Percentiles rank a stretch among this genome's conserved stretches.
These are phyloP conservation scores for Thrips palmi DNA, from an alignment of 1,140 invertebrate species.

Conservation along the genomic window DNA sequence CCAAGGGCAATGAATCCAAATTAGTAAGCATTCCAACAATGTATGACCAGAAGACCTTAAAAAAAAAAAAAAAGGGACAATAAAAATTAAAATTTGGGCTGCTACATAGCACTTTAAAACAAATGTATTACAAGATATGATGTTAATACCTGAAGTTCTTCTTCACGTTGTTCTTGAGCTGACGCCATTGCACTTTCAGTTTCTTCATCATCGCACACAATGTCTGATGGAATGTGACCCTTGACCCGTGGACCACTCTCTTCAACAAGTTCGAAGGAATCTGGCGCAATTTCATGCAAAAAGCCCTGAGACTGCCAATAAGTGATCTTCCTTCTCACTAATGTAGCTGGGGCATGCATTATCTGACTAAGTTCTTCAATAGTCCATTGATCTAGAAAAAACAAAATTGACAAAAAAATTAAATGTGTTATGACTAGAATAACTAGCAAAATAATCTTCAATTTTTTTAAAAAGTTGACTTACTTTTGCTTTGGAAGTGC, in stretches of 20 bases:
- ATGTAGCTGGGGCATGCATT: constrained; percentile 67
- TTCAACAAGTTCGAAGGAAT: constrained; percentile 63
- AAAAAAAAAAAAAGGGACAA: constrained; percentile 13
- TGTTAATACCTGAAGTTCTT: constrained; percentile 55
- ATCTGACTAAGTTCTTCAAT: constrained; percentile 65
- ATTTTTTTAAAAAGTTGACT: constrained; percentile 15
- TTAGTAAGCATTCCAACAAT: constrained; percentile 94
- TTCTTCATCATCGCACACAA: constrained; percentile 78
- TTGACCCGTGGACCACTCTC: constrained; percentile 32
- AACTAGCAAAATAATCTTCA: constrained; percentile 3
- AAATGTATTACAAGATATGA: constrained; percentile 6
- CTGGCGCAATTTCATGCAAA: constrained; percentile 50
- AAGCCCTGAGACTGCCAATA: constrained; percentile 85
- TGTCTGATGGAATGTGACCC: constrained; percentile 31
- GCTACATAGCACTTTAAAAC: constrained; percentile 15
- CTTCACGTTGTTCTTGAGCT: constrained; percentile 78
- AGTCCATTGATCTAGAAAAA: constrained; percentile 48
- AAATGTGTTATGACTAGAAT: constrained; percentile 4
- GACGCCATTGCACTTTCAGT: constrained; percentile 83
- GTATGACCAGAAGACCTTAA: constrained; percentile 81
- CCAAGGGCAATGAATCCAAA: constrained; percentile 77
- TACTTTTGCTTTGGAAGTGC: constrained; percentile 81
- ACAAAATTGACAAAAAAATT: constrained; percentile 13
- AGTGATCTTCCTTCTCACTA: constrained; percentile 63
- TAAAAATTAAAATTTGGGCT: not conserved